Conservation (phyloP, 92 coral and sea anemone genomes). For the Blastomussa wellsi region DNA sequence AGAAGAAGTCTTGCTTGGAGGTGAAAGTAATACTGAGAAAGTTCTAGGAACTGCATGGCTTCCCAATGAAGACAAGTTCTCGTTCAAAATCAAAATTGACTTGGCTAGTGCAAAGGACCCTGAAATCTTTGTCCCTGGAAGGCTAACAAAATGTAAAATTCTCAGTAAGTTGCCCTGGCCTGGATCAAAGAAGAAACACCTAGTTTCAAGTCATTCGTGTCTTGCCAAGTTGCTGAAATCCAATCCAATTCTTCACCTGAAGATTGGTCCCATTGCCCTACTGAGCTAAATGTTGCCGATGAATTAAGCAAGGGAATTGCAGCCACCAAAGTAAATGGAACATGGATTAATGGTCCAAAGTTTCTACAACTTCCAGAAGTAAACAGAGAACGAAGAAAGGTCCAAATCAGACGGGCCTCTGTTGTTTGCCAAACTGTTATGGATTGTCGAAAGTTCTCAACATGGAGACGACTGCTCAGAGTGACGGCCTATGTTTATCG, state of each 20-base stretch:
- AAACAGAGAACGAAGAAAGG: slow-evolving; percentile 64
- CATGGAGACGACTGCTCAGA: slow-evolving; percentile 58
- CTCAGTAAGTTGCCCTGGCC: slow-evolving; percentile 39
- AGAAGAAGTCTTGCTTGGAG: no score
- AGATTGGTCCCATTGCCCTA: slow-evolving; percentile 59
- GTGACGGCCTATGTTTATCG: slow-evolving; percentile 57
- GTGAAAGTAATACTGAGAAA: no score
- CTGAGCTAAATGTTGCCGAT: slow-evolving; percentile 55
- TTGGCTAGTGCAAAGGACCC: neutral
- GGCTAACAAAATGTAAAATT: slow-evolving; percentile 41
- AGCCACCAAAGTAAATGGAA: slow-evolving; percentile 57
- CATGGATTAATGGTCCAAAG: slow-evolving; percentile 66
- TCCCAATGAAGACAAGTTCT: no score
- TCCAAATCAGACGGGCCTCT: slow-evolving; percentile 33
- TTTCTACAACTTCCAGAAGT: slow-evolving; percentile 55
- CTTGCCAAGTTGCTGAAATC: slow-evolving; percentile 55
- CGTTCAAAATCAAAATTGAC: no score
- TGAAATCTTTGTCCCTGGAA: neutral
- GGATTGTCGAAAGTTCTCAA: slow-evolving; percentile 30
- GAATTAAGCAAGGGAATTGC: slow-evolving; percentile 65
- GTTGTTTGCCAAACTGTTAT: slow-evolving; percentile 30
- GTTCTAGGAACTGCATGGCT: no score
- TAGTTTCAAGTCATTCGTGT: slow-evolving; percentile 57
- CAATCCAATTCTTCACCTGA: slow-evolving; percentile 32
- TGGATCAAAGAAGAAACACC: slow-evolving; percentile 43